Base-by-base conservation (phyloP, 1,140 invertebrate genomes). In the Octopus bimaculoides region DNA sequence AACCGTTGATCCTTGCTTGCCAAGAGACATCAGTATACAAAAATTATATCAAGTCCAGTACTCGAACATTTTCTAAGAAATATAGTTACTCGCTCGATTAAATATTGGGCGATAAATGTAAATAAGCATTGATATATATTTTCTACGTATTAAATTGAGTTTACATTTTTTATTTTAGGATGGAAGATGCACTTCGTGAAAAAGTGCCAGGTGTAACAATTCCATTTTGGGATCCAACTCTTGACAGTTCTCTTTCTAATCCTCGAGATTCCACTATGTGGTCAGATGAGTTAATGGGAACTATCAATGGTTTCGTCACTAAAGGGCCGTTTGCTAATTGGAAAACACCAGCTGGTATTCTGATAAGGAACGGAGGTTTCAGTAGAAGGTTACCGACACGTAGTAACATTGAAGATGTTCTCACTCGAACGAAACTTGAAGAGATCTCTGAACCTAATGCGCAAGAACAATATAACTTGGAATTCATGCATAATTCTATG, bases 181-280 rank as follows among this genome's bases (percentile, higher is more conserved):
- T 88, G 41, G 87, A 88, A 79, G 83, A 87, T n/a, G 83, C 86
- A 5, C 56, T 88, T 20, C 71, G 84, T 53, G 79, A 84, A 69
- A 75, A 87, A 55, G 84, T 89, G 75, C 87, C 87, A 4, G 77
- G 80, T 26, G 75, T 86, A 54, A 84, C 87, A 0, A 80, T 90
- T 9, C 89, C 89, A 9, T 90, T 89, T 78, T 90, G 89, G 89
- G 88, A 87, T 53, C 82, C 82, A n/a, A 83, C 82, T 0, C 55
- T 89, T 14, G 88, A 89, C 69, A 81, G 77, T 14, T 83, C 83
- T 71, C 80, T 90, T 41, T 80, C 82, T 0, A 81, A 87, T 78
- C 75, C 81, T 4, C 84, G 83, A 14, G 82, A 89, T 41, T 90
- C 89, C 6, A 84, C 88, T 41, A 81, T 90, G 71, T 90, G 88